Evolutionary conservation across 2,888 invertebrate genomes (phyloP), one percentile per base, ranked within the genome.

Genomic region (Gymnocheta viridis): DNA sequence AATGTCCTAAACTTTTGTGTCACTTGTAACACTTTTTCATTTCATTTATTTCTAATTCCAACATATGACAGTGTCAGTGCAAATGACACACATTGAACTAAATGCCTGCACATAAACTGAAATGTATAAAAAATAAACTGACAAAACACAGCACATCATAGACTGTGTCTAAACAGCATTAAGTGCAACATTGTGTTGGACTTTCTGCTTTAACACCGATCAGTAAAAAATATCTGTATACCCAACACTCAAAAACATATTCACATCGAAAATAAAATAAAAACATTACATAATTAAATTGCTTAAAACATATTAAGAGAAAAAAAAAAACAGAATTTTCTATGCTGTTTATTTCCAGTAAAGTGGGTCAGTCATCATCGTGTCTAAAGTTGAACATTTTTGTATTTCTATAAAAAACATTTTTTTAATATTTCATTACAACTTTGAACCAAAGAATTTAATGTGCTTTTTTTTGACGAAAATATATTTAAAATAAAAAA

Each of bases 31-130:
- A 64, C 79, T 79, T 79, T 80, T 70, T 12, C 62, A n/a, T n/a
- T 62, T 64, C 51, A 70, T 72, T 73, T 66, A 58, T 73, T 58
- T 27, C 6, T 54, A 79, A 73, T 49, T 41, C 58, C 32, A 73
- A 73, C 49, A 80, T 58, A 38, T 60, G 66, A 67, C 73, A 73
- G 10, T 80, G 73, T 49, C 80, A 73, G 22, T 80, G 80, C 66
- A 80, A 29, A 27, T 73, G 80, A 41, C 73, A 80, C 73, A 80
- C 73, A 49, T 80, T 80, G 49, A 80, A 80, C 73, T 80, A 58
- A 49, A 66, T 79, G 5, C 29, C 51, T n/a, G 51, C 41, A 62
- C 32, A 78, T n/a, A 35, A 70, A 44, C 62, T 24, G n/a, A 24
- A 58, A 44, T 24, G 22, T 0, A 29, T 14, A 49, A n/a, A 29